phyloP scores from a whole-genome alignment of 2,888 invertebrate genomes.

The Bursaphelenchus okinawaensis region DNA sequence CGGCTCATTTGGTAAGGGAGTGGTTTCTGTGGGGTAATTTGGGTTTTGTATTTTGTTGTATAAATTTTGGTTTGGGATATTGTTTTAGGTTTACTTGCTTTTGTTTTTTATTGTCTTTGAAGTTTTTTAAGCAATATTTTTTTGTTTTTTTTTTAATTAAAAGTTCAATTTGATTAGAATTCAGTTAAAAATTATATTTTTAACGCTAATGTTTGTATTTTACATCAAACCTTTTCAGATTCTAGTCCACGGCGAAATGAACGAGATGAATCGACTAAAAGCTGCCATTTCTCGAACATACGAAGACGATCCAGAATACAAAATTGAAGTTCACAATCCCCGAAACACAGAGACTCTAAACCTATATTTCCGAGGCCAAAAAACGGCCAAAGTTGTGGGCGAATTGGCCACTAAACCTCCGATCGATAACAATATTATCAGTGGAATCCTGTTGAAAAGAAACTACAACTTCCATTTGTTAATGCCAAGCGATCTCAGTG shows the following conservation, averaged over 20 bases:
- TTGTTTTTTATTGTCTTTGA: not conserved
- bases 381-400: conserved; percentile 96
- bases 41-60: too few species aligned
- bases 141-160: not conserved
- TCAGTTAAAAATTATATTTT: too few species aligned
- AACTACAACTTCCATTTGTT: conserved; percentile 97
- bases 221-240: conserved; percentile 63
- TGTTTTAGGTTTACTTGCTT: too few species aligned
- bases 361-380: conserved; percentile 90
- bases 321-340: conserved; percentile 76
- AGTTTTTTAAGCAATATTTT: not conserved
- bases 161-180: too few species aligned
- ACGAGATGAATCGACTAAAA: conserved; percentile 94
- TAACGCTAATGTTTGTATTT: not conserved
- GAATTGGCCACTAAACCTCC: conserved; percentile 78
- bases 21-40: too few species aligned
- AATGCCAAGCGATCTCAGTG: conserved; percentile 71
- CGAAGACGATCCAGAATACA: conserved; percentile 31
- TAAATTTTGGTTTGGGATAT: too few species aligned
- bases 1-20: conserved; percentile 84
- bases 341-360: conserved; percentile 87
- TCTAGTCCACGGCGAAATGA: conserved; percentile 94
- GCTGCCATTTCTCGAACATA: conserved; percentile 68
- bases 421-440: conserved; percentile 71
- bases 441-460: conserved; percentile 88